Percentiles rank a stretch among this genome's conserved stretches.
These are phyloP conservation scores for Leptopterna dolabrata DNA, from an alignment of 2,888 invertebrate species.

Conservation along the genomic window DNA sequence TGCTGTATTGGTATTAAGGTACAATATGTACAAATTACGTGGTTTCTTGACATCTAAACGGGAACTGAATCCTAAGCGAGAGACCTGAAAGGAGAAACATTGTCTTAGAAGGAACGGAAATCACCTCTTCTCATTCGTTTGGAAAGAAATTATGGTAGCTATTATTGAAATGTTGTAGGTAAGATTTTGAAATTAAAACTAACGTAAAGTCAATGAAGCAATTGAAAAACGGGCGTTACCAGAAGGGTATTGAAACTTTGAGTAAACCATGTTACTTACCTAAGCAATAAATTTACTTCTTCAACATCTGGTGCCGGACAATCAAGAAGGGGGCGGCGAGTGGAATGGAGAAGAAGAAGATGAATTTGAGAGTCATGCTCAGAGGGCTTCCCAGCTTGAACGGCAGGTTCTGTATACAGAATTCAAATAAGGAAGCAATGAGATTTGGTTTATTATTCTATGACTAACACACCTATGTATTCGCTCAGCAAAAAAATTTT, in stretches of 20 bases:
- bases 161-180: too few relatives aligned
- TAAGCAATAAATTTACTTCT: slow-evolving; percentile 50
- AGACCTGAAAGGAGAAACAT: not conserved
- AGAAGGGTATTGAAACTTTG: too few relatives aligned
- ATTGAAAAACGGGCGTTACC: too few relatives aligned
- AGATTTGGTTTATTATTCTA: too few relatives aligned
- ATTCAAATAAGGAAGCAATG: not conserved
- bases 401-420: slow-evolving; percentile 57
- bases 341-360: slow-evolving; percentile 57
- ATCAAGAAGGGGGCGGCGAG: slow-evolving; percentile 58
- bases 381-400: slow-evolving; percentile 56
- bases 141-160: too few relatives aligned
- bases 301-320: slow-evolving; percentile 59
- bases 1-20: not conserved
- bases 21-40: not conserved
- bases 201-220: too few relatives aligned
- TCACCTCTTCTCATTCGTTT: too few relatives aligned
- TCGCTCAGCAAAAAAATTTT: too few relatives aligned
- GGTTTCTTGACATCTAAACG: not conserved
- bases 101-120: too few relatives aligned
- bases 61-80: not conserved
- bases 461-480: too few relatives aligned
- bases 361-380: slow-evolving; percentile 54
- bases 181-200: too few relatives aligned
- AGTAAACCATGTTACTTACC: too few relatives aligned